Evolutionary conservation across 2,888 invertebrate species (phyloP), one percentile per base, ranked within the genome.

Genomic region (Harpagoxenus sublaevis): DNA sequence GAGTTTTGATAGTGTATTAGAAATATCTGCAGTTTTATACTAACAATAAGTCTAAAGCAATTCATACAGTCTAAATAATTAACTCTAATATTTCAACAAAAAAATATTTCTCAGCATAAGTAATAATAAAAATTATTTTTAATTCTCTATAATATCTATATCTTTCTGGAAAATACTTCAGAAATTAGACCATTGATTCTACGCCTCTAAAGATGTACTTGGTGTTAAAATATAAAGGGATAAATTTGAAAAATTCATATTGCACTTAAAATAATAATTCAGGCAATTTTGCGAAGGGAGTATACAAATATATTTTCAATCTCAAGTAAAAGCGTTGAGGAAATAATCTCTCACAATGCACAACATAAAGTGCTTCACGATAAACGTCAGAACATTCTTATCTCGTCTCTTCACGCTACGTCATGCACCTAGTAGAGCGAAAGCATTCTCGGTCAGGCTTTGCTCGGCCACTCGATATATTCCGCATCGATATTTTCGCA

Each of bases 401-500:
- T 79, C 71, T 48, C 73, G 28, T 48, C 60, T 4, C 35, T 81
- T 81, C 48, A 73, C 18, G 35, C 57, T 57, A 55, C n/a, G 55
- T 78, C 78, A 65, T 48, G 60, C 60, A 48, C 23, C 73, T 48
- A 73, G 45, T 39, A 55, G 45, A 71, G 70, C 60, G 60, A 39
- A 45, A 48, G 48, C 60, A 81, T 81, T 60, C 57, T 35, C 79
- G 73, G 48, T 60, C 73, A 73, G 60, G 48, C 79, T 79, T 71
- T 79, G 71, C 73, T 48, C 48, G 71, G 31, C 73, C 60, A 73
- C 57, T 81, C 60, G 60, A 81, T 81, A 48, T 73, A 60, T 73
- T 60, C 57, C 57, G 35, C 60, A 60, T 81, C 79, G 48, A 81
- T 81, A 84, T 84, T 90, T 90, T 90, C 75, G n/a, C 57, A 42